These are phyloP conservation scores for Lissocephala sabroskyi DNA, from an alignment of 2,888 invertebrate species.

Conservation along the genomic window DNA sequence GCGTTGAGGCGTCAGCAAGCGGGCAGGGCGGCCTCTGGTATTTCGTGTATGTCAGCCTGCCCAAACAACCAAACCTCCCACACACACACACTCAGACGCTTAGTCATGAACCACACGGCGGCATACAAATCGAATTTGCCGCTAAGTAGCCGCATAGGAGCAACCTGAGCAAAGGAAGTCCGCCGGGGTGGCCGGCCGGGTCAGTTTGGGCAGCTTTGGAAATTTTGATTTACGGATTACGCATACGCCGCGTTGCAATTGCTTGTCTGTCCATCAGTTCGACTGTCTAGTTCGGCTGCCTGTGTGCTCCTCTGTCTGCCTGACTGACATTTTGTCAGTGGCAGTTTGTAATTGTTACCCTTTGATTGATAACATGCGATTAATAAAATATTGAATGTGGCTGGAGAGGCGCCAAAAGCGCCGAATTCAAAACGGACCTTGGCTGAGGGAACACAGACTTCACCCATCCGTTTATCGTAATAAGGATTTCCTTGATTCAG, in stretches of 20 bases:
- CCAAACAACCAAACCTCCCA: too few relatives aligned
- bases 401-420: too few relatives aligned
- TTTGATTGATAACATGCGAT: conserved; percentile 64
- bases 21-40: conserved; percentile 46
- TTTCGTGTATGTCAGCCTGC: too few relatives aligned
- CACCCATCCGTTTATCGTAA: too few relatives aligned
- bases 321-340: conserved; percentile 29
- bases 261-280: conserved; percentile 4
- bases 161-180: background rate
- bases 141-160: conserved; percentile 52
- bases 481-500: too few relatives aligned
- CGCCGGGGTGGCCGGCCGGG: conserved; percentile 7
- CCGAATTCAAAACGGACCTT: too few relatives aligned
- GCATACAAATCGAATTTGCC: conserved; percentile 57
- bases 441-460: too few relatives aligned
- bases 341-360: conserved; percentile 38
- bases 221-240: conserved; percentile 65
- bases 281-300: too few relatives aligned
- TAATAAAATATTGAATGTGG: conserved; percentile 65
- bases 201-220: conserved; percentile 44
- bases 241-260: conserved; percentile 39
- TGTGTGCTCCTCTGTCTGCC: conserved; percentile 8
- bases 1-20: conserved; percentile 35
- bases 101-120: too few relatives aligned
- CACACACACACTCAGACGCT: too few relatives aligned